Evolutionary conservation across 2,888 invertebrate genomes (phyloP).

Genomic region (Scaeva pyrastri): DNA sequence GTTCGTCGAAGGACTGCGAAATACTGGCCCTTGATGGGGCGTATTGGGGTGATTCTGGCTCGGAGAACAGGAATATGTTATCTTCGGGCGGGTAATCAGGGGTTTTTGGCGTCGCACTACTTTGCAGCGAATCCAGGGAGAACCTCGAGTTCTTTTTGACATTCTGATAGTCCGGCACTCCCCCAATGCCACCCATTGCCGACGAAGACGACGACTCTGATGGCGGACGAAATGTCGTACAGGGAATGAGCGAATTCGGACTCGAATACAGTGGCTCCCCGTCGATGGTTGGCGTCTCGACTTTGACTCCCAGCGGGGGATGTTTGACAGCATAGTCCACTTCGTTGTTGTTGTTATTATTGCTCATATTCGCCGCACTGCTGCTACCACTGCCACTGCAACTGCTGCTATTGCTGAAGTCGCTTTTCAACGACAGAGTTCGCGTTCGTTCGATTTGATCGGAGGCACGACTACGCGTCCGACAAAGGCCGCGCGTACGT

Average conservation of each 20-base stretch:
- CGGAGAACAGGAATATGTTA: constrained; percentile 82
- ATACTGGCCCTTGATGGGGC: constrained; percentile 57
- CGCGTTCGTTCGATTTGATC: constrained; percentile 80
- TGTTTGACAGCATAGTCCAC: constrained; percentile 50
- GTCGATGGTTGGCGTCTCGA: constrained; percentile 81
- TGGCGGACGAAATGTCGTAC: constrained; percentile 81
- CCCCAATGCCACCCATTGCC: constrained; percentile 78
- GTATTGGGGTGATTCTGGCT: constrained; percentile 80
- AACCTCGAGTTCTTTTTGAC: constrained; percentile 82
- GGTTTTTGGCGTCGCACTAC: constrained; percentile 82
- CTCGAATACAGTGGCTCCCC: constrained; percentile 82
- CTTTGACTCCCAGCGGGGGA: constrained; percentile 78
- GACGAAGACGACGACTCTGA: constrained; percentile 82
- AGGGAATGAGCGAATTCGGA: constrained; percentile 66
- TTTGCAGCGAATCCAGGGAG: constrained; percentile 83
- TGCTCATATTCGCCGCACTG: constrained; percentile 56
- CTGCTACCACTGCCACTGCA: constrained; percentile 53
- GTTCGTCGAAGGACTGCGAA: constrained; percentile 67
- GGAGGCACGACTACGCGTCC: constrained; percentile 83
- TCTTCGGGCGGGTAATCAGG: constrained; percentile 83
- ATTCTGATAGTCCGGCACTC: constrained; percentile 80
- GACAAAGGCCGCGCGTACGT: constrained; percentile 85
- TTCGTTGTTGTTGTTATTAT: constrained; percentile 74
- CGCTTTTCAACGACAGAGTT: constrained; percentile 81
- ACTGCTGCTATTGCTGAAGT: constrained; percentile 78